These are phyloP conservation scores for Jaculus jaculus DNA, from an alignment of 2,113 vertebrate genomes.

Conservation along the genomic window DNA sequence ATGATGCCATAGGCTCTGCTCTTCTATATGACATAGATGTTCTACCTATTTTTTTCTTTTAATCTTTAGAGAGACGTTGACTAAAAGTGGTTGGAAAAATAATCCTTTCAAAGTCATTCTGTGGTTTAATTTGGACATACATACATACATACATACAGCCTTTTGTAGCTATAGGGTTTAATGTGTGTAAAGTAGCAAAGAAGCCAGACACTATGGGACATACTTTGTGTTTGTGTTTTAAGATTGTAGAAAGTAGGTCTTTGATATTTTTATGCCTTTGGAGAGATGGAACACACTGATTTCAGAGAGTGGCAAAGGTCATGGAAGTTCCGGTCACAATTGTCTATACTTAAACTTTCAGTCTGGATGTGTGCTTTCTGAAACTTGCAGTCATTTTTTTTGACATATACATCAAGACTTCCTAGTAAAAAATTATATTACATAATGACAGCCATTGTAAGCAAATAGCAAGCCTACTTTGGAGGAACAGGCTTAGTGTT, in stretches of 20 bases:
- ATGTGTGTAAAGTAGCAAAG: not conserved
- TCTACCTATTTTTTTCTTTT: not conserved
- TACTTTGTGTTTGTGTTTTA: not conserved
- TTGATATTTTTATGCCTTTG: constrained; percentile 1
- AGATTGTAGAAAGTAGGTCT: not conserved
- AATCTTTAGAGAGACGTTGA: not conserved
- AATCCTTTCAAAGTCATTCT: not conserved
- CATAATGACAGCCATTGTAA: not conserved
- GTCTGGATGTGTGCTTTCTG: not conserved
- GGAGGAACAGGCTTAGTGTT: not conserved
- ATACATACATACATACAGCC: no score
- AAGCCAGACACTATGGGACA: not conserved
- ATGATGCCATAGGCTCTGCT: not conserved
- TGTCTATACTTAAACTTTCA: not conserved
- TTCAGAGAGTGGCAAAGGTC: not conserved
- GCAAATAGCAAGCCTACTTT: not conserved
- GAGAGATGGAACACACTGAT: not conserved
- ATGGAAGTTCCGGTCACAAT: not conserved
- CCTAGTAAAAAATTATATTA: not conserved
- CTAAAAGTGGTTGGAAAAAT: not conserved
- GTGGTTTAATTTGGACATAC: not conserved
- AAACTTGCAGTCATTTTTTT: not conserved
- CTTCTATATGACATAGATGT: not conserved
- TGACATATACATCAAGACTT: not conserved
- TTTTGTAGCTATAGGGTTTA: not conserved